Evolutionary conservation across 2,797 vertebrate species (phyloP).

Genomic region (Picus viridis): DNA sequence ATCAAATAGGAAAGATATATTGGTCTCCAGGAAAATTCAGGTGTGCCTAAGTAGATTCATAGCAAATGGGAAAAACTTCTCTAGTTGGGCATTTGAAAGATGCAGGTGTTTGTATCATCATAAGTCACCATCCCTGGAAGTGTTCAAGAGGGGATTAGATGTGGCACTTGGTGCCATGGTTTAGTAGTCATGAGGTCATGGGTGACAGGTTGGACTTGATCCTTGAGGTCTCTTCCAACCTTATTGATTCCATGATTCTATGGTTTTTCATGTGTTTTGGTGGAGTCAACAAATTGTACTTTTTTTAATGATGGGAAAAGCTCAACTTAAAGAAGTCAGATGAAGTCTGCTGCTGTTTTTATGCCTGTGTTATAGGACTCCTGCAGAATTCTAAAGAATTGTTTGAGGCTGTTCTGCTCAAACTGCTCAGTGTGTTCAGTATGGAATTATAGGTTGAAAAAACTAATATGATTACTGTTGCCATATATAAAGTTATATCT

Average conservation of each 20-base stretch:
- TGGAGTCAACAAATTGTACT: not conserved
- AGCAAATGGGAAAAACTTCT: not conserved
- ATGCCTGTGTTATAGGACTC: not conserved
- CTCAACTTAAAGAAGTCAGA: not conserved
- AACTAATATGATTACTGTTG: rapidly evolving
- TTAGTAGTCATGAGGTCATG: no score
- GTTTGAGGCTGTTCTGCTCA: not conserved
- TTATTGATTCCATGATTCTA: no score
- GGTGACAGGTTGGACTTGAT: no score
- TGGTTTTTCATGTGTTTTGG: not conserved
- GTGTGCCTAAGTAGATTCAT: not conserved
- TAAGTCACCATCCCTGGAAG: no score
- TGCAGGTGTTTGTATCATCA: not conserved
- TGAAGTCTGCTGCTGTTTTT: not conserved
- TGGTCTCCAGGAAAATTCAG: not conserved
- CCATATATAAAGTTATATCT: not conserved
- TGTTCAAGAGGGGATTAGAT: no score
- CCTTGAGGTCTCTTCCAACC: no score
- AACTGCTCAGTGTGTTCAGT: not conserved
- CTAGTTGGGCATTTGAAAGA: not conserved
- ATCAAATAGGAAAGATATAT: not conserved
- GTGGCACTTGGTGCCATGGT: no score
- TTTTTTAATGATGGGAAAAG: not conserved
- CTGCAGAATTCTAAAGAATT: not conserved
- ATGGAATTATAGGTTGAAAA: not conserved